These are phyloP conservation scores for Stegostoma tigrinum DNA, from an alignment of 2,113 vertebrate genomes.

Conservation along the genomic window DNA sequence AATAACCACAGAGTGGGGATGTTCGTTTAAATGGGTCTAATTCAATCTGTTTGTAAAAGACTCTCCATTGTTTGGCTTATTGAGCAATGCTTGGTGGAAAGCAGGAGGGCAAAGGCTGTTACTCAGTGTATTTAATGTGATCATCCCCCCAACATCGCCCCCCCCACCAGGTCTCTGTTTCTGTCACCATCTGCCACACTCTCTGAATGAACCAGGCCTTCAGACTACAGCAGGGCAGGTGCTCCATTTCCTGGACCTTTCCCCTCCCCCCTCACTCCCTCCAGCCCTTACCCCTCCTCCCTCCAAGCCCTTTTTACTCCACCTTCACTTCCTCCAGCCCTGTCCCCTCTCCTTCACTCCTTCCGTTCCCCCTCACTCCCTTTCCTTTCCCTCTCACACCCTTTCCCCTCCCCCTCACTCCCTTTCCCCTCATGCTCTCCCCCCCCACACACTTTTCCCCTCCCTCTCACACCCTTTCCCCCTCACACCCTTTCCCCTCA, in stretches of 20 bases:
- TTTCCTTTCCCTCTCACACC: too few relatives aligned
- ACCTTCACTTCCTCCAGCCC: not conserved
- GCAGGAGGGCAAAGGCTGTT: not conserved
- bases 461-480: too few relatives aligned
- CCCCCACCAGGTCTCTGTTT: not conserved
- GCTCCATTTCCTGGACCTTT: not conserved
- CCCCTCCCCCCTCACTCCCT: too few relatives aligned
- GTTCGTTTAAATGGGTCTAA: not conserved
- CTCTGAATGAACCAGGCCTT: not conserved
- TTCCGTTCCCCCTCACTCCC: too few relatives aligned
- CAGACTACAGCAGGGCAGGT: not conserved
- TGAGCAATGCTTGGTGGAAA: not conserved
- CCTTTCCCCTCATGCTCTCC: too few relatives aligned
- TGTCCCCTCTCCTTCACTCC: too few relatives aligned
- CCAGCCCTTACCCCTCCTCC: not conserved
- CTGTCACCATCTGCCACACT: not conserved
- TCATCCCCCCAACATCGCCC: too few relatives aligned
- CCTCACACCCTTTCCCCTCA: too few relatives aligned
- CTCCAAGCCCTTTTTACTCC: not conserved
- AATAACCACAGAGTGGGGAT: not conserved
- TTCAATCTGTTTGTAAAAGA: not conserved
- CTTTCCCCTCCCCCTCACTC: too few relatives aligned
- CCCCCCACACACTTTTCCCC: too few relatives aligned
- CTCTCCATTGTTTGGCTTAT: not conserved
- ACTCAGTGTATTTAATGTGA: not conserved